Evolutionary conservation across 35 echinoderm and acorn worm genomes (phyloP).

Genomic region (Apostichopus parvimensis): DNA sequence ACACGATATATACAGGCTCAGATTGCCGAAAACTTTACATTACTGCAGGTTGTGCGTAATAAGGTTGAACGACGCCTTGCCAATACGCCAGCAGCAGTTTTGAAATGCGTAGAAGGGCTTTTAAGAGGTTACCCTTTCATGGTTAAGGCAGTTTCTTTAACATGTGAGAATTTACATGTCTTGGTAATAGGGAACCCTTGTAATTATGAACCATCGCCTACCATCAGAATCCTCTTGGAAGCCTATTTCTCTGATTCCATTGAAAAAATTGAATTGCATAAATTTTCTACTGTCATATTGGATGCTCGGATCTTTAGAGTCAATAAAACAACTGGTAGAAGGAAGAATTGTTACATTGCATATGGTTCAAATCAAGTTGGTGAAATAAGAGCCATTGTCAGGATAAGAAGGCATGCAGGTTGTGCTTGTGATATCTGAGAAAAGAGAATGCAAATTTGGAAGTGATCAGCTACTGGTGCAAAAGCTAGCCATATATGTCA

Average conservation of each 20-base stretch:
- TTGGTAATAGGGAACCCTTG: neutral
- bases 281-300: neutral
- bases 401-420: neutral
- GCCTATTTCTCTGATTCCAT: neutral
- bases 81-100: neutral
- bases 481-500: slow-evolving; percentile 5
- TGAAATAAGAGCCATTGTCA: neutral
- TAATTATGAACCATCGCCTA: neutral
- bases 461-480: neutral
- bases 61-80: neutral
- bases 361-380: neutral
- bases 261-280: neutral
- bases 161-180: neutral
- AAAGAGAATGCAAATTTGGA: neutral
- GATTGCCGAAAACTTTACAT: slow-evolving; percentile 1
- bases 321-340: neutral
- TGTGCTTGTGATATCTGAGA: neutral
- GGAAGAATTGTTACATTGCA: neutral
- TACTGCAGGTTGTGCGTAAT: neutral
- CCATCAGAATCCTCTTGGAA: neutral
- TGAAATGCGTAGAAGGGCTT: neutral
- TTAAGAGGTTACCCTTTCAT: neutral
- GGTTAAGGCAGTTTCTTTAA: neutral
- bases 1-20: slow-evolving; percentile 3
- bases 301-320: neutral